These are phyloP conservation scores for Drosophila pseudoananassae DNA, from an alignment of 1,140 invertebrate genomes.

Conservation along the genomic window DNA sequence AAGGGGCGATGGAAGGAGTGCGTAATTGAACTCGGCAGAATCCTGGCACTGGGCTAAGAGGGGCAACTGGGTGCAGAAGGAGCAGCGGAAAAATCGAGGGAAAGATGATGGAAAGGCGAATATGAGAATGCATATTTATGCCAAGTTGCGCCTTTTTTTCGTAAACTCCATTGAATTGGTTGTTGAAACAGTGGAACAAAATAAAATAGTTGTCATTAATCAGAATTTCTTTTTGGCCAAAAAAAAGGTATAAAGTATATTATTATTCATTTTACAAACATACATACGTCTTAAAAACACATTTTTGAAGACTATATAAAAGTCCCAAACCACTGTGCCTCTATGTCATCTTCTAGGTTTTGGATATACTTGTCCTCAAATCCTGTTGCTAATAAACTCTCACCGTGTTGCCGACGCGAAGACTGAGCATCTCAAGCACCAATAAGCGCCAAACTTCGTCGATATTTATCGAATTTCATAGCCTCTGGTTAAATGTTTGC, in stretches of 20 bases:
- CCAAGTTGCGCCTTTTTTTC: conserved; percentile 65
- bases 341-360: conserved; percentile 16
- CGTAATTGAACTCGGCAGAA: conserved; percentile 66
- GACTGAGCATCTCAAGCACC: conserved; percentile 32
- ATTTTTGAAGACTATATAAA: no score
- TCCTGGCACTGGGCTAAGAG: conserved; percentile 26
- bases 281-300: background rate
- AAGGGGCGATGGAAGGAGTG: conserved; percentile 39
- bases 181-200: conserved; percentile 23
- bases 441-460: conserved; percentile 72
- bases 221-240: no score
- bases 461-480: conserved; percentile 82
- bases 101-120: conserved; percentile 6
- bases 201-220: background rate
- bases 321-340: conserved; percentile 10
- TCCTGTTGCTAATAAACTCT: conserved; percentile 80
- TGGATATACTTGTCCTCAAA: conserved; percentile 27
- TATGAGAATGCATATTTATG: conserved; percentile 65
- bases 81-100: conserved; percentile 1
- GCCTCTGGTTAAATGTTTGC: conserved; percentile 77
- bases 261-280: background rate
- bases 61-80: background rate
- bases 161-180: conserved; percentile 40
- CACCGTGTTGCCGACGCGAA: conserved; percentile 23
- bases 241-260: no score